phyloP scores from a whole-genome alignment of 2,113 vertebrate genomes.

The Etheostoma cragini region DNA sequence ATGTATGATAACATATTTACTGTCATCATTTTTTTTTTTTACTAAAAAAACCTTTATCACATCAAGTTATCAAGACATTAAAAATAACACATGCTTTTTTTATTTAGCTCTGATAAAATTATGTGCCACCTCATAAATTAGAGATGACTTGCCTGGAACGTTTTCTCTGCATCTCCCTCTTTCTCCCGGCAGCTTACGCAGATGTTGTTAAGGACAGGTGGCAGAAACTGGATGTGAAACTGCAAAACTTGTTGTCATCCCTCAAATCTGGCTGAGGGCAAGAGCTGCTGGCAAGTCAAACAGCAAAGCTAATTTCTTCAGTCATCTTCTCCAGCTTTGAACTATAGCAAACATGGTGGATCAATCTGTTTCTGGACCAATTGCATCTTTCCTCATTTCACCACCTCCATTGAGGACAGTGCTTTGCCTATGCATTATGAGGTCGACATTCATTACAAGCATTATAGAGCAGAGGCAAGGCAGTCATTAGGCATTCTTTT shows the following conservation, averaged over 20 bases:
- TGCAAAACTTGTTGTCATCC: constrained; percentile 31
- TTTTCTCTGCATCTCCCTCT: neutral
- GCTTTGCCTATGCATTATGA: constrained; percentile 31
- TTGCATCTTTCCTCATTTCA: constrained; percentile 32
- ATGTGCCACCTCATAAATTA: constrained; percentile 33
- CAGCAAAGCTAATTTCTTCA: constrained; percentile 30
- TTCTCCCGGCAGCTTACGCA: constrained; percentile 8
- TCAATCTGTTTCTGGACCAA: constrained; percentile 27
- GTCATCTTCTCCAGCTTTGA: constrained; percentile 19
- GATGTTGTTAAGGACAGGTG: constrained; percentile 21
- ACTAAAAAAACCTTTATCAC: neutral
- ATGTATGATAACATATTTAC: constrained; percentile 14
- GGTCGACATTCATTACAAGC: constrained; percentile 19
- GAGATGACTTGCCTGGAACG: neutral
- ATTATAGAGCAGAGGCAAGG: constrained; percentile 11
- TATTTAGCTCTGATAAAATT: constrained; percentile 9
- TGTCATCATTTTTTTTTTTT: neutral
- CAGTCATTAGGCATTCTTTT: constrained; percentile 51
- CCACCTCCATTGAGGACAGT: neutral
- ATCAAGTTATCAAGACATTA: neutral
- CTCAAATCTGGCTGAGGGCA: constrained; percentile 18
- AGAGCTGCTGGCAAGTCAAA: constrained; percentile 24
- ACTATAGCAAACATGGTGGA: neutral
- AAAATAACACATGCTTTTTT: constrained; percentile 23
- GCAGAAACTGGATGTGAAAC: constrained; percentile 10